phyloP scores from a whole-genome alignment of 2,113 vertebrate genomes.

The Pandion haliaetus region DNA sequence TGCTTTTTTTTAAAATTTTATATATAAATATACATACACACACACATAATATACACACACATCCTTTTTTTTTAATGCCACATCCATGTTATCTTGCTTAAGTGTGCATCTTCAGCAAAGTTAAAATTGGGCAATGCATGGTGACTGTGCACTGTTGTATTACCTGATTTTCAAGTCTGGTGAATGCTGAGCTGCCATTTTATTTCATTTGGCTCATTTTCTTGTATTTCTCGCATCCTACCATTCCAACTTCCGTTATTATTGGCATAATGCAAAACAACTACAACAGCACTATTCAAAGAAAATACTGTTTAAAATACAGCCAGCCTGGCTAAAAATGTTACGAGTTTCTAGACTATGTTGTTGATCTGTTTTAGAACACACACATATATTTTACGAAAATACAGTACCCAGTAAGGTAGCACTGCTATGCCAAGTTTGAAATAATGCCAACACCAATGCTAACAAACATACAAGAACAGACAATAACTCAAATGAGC shows the following conservation, averaged over 20 bases:
- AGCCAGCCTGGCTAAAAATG: neutral
- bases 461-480: neutral
- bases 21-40: rapidly evolving
- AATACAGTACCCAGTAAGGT: neutral
- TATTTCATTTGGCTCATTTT: neutral
- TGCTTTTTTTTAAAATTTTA: neutral
- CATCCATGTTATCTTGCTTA: neutral
- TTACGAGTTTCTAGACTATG: neutral
- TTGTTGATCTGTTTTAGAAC: neutral
- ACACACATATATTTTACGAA: neutral
- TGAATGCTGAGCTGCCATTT: neutral
- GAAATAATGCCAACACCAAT: neutral
- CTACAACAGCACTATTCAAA: neutral
- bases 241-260: neutral
- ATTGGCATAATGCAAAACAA: neutral
- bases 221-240: neutral
- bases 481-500: neutral
- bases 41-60: rapidly evolving
- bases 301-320: neutral
- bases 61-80: neutral
- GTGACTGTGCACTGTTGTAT: neutral
- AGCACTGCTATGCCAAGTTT: neutral
- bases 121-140: neutral
- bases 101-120: neutral
- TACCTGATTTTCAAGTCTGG: neutral